These are phyloP conservation scores for Phataginus tricuspis DNA, from an alignment of 2,797 vertebrate species.

Conservation along the genomic window DNA sequence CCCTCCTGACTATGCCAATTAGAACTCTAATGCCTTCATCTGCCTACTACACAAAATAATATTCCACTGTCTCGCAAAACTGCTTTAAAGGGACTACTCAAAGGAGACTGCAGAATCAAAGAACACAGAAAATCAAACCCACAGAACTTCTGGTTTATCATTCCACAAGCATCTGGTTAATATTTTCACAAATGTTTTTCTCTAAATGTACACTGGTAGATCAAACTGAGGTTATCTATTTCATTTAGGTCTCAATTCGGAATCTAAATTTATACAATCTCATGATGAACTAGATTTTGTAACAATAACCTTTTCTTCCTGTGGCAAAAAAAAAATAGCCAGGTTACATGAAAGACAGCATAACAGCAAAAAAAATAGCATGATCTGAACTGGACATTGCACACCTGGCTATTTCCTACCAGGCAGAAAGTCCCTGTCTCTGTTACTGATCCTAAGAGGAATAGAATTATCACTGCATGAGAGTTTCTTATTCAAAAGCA, in stretches of 20 bases:
- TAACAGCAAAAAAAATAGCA: background rate
- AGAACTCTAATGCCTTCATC: background rate
- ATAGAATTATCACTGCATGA: background rate
- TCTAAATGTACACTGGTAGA: background rate
- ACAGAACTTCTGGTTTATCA: background rate
- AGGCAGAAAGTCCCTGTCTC: background rate
- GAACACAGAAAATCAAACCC: background rate
- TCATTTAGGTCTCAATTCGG: background rate
- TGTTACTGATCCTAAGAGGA: background rate
- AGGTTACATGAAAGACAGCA: background rate
- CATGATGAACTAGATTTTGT: background rate
- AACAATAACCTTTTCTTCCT: background rate
- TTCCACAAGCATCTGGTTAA: background rate
- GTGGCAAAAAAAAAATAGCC: background rate
- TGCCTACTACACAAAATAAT: background rate
- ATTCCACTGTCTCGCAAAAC: background rate
- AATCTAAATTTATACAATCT: background rate
- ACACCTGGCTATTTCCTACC: background rate
- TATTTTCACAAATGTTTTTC: slow-evolving; percentile 9
- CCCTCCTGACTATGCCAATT: background rate
- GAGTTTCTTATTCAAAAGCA: background rate
- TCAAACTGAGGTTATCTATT: background rate
- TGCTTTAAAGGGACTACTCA: background rate
- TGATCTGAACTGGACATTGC: background rate
- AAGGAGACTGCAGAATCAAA: background rate